These are phyloP conservation scores for Holocentrus rufus DNA, from an alignment of 2,797 vertebrate genomes.

Conservation along the genomic window DNA sequence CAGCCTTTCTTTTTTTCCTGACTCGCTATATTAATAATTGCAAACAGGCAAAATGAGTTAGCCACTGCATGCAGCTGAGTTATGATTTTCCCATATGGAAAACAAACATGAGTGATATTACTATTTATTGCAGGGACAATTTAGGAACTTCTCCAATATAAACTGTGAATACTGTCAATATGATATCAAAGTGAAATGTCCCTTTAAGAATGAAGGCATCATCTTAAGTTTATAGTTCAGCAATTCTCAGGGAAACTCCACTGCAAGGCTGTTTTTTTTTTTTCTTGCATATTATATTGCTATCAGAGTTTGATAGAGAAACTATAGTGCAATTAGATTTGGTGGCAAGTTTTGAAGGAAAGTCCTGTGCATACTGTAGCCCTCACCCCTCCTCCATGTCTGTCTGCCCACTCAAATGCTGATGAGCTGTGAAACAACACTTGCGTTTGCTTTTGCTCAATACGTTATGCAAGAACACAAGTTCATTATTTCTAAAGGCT, in stretches of 20 bases:
- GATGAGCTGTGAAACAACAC: slow-evolving; percentile 33
- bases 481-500: slow-evolving; percentile 15
- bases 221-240: slow-evolving; percentile 26
- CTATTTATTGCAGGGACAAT: neutral
- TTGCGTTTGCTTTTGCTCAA: neutral
- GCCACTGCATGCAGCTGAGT: neutral
- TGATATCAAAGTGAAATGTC: neutral
- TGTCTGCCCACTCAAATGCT: neutral
- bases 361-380: slow-evolving; percentile 38
- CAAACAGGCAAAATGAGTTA: neutral
- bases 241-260: slow-evolving; percentile 52
- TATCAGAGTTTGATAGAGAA: slow-evolving; percentile 25
- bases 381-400: slow-evolving; percentile 2
- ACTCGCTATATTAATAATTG: no score
- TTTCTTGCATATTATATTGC: neutral
- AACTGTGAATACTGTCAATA: neutral
- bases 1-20: no score
- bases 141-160: neutral
- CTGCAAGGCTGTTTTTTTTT: slow-evolving; percentile 11
- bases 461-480: slow-evolving; percentile 17
- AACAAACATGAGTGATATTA: neutral
- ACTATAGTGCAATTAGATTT: neutral
- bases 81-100: neutral
- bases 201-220: slow-evolving; percentile 16
- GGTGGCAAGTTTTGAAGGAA: slow-evolving; percentile 48